A percentile compares a stretch with the other conserved stretches of the same genome.
Evolutionary conservation across 2,888 invertebrate species (phyloP).

Genomic region (Andrena bucephala): DNA sequence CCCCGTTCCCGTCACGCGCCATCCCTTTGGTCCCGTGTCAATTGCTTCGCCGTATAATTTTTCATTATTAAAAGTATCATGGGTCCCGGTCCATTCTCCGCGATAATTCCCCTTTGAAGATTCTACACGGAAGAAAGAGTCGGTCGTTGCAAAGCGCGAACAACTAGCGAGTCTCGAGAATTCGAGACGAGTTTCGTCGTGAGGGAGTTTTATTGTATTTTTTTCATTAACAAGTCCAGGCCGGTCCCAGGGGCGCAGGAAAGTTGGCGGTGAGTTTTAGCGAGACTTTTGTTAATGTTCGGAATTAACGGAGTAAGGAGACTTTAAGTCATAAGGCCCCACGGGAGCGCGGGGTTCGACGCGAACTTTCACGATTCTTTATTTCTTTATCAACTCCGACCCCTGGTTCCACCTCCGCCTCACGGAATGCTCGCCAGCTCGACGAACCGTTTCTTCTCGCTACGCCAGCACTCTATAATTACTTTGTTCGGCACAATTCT

Average conservation of each 20-base stretch:
- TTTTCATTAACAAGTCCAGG: constrained; percentile 84
- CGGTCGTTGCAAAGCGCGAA: constrained; percentile 49
- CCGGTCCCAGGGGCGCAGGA: constrained; percentile 75
- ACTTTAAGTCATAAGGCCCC: constrained; percentile 85
- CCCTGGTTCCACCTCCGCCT: constrained; percentile 63
- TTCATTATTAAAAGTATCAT: constrained; percentile 3
- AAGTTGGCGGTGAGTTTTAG: constrained; percentile 84
- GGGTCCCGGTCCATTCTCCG: neutral
- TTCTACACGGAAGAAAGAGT: constrained; percentile 30
- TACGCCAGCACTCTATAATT: constrained; percentile 73
- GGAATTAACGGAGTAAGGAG: constrained; percentile 85
- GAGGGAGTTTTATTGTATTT: constrained; percentile 83
- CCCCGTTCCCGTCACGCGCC: neutral
- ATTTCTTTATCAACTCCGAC: constrained; percentile 84
- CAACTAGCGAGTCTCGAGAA: constrained; percentile 64
- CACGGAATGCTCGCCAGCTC: constrained; percentile 63
- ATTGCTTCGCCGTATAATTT: neutral
- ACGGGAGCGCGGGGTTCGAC: constrained; percentile 82
- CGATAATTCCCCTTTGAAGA: constrained; percentile 55
- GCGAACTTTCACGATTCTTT: constrained; percentile 84
- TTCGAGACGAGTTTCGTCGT: constrained; percentile 70
- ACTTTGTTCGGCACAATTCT: constrained; percentile 75
- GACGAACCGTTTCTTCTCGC: constrained; percentile 72
- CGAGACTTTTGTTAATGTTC: constrained; percentile 85
- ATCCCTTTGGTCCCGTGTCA: neutral